These are phyloP conservation scores for Hymenochirus boettgeri DNA, from an alignment of 2,113 vertebrate genomes.

Conservation along the genomic window DNA sequence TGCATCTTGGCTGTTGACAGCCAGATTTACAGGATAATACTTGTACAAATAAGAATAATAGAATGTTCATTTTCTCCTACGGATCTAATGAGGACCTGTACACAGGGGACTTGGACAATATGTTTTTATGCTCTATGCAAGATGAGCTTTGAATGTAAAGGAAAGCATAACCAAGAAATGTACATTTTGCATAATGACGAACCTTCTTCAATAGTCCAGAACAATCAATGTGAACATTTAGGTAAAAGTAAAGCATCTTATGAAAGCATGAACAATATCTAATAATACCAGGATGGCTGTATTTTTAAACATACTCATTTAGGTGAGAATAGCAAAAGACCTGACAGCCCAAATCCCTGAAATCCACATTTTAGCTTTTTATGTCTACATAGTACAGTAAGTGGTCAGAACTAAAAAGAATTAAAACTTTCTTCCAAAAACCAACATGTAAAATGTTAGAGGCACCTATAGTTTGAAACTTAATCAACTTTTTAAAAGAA, in stretches of 20 bases:
- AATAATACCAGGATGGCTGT: neutral
- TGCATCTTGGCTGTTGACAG: constrained; percentile 21
- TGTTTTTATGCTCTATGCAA: neutral
- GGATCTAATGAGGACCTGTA: neutral
- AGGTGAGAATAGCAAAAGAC: too few species aligned
- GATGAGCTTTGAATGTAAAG: neutral
- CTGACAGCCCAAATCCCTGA: too few species aligned
- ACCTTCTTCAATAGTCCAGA: neutral
- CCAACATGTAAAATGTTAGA: too few species aligned
- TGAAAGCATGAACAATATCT: neutral
- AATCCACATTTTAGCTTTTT: too few species aligned
- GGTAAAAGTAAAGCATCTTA: neutral
- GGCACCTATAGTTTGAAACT: too few species aligned
- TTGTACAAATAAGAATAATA: neutral
- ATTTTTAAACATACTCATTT: too few species aligned
- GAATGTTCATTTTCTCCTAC: constrained; percentile 15
- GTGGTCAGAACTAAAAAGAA: too few species aligned
- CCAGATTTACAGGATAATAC: neutral
- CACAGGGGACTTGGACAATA: neutral
- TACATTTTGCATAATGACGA: neutral
- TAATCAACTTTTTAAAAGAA: too few species aligned
- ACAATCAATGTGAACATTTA: neutral
- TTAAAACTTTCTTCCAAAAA: too few species aligned
- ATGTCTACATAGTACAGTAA: too few species aligned
- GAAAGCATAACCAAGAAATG: neutral